Evolutionary conservation across 2,888 invertebrate genomes (phyloP).

Genomic region (Thera britannica): DNA sequence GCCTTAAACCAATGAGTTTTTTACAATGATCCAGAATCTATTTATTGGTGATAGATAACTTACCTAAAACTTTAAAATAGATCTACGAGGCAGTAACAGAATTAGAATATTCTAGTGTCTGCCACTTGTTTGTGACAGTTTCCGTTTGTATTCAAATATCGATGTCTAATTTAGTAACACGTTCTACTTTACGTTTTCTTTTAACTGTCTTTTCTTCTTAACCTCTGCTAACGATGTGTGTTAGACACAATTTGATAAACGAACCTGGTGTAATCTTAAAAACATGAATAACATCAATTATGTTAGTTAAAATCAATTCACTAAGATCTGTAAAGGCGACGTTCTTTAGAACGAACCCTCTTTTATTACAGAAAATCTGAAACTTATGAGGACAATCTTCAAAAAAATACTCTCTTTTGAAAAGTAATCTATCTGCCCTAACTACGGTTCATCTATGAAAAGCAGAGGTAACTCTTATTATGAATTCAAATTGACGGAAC

Average conservation of each 20-base stretch:
- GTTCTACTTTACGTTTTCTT: slow-evolving; percentile 25
- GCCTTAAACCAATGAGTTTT: background rate
- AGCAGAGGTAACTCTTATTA: background rate
- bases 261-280: too few relatives aligned
- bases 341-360: too few relatives aligned
- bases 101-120: slow-evolving; percentile 31
- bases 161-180: slow-evolving; percentile 28
- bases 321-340: too few relatives aligned
- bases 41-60: slow-evolving; percentile 2
- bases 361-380: too few relatives aligned
- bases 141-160: slow-evolving; percentile 32
- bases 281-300: too few relatives aligned
- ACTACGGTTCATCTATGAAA: background rate
- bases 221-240: background rate
- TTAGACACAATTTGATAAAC: background rate
- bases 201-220: slow-evolving; percentile 2
- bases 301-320: too few relatives aligned
- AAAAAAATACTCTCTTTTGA: too few relatives aligned
- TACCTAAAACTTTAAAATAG: slow-evolving; percentile 11
- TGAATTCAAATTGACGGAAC: background rate
- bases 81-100: slow-evolving; percentile 15
- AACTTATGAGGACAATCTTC: too few relatives aligned
- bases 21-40: background rate
- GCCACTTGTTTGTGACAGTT: slow-evolving; percentile 29
- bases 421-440: too few relatives aligned